Conservation (phyloP, 1,140 invertebrate species). For the Euwallacea similis region DNA sequence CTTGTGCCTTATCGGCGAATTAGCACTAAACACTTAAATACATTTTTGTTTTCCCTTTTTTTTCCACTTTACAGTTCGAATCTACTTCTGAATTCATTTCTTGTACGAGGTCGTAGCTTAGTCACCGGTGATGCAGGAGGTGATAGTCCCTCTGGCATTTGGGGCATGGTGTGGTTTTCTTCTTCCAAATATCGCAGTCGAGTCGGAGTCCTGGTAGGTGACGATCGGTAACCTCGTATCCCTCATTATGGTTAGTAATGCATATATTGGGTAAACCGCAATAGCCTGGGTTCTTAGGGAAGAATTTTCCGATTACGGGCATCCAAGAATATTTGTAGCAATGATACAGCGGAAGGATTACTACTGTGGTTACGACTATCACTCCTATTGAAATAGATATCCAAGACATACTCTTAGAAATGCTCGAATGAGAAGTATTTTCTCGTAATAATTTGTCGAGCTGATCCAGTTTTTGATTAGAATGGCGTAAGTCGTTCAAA, state of each 20-base stretch:
- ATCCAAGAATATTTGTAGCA: slow-evolving; percentile 12
- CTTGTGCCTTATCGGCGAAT: too few species aligned
- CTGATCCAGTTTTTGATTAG: slow-evolving; percentile 10
- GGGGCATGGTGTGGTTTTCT: not conserved
- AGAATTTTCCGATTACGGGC: slow-evolving; percentile 13
- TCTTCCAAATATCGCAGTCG: not conserved
- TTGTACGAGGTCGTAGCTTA: too few species aligned
- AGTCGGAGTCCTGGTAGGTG: not conserved
- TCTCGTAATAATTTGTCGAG: slow-evolving; percentile 5
- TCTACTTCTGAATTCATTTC: too few species aligned
- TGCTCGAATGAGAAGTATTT: not conserved
- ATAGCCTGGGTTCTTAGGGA: not conserved
- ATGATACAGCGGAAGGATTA: not conserved
- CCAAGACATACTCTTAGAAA: slow-evolving; percentile 1
- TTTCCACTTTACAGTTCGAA: too few species aligned
- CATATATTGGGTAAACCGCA: slow-evolving; percentile 9
- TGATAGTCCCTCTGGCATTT: too few species aligned
- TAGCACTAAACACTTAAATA: too few species aligned
- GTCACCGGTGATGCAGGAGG: too few species aligned
- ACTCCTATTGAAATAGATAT: not conserved
- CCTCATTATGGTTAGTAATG: slow-evolving; percentile 7
- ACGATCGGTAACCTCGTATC: not conserved
- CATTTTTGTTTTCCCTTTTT: too few species aligned
- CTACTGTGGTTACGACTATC: not conserved
- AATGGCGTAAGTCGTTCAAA: slow-evolving; percentile 14